Conservation (phyloP, 1,140 invertebrate species). For the Antheraea mylitta region DNA sequence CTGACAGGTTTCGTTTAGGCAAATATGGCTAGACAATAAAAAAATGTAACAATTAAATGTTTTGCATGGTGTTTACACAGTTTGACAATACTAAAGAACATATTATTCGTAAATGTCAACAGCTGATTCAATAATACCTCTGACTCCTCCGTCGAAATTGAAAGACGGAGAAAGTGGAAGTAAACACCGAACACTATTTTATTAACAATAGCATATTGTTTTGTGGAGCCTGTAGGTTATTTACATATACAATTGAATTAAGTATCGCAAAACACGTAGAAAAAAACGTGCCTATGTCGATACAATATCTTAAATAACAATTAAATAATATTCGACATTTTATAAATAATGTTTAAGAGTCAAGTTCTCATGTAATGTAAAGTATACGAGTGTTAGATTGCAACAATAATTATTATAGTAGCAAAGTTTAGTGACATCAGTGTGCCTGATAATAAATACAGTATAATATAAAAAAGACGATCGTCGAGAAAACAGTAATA, state of each 20-base stretch:
- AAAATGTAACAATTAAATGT: background rate
- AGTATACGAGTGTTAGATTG: too few species aligned
- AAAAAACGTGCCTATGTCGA: background rate
- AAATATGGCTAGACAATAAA: background rate
- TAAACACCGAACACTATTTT: background rate
- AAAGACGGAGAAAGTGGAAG: background rate
- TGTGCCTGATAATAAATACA: too few species aligned
- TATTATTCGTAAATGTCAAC: background rate
- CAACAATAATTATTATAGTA: too few species aligned
- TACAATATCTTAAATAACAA: too few species aligned
- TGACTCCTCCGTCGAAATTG: background rate
- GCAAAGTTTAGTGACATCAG: too few species aligned
- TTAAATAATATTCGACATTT: too few species aligned
- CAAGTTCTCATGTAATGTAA: too few species aligned
- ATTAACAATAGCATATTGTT: background rate
- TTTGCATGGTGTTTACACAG: background rate
- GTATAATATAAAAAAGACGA: too few species aligned
- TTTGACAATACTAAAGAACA: background rate
- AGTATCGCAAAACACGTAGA: background rate
- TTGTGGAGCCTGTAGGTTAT: background rate
- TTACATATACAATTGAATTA: background rate
- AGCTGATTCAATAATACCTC: background rate
- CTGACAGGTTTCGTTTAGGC: too few species aligned
- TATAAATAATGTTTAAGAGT: too few species aligned
- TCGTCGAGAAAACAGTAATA: too few species aligned